phyloP scores from a whole-genome alignment of 2,888 invertebrate genomes.

The Anagyrus pseudococci region DNA sequence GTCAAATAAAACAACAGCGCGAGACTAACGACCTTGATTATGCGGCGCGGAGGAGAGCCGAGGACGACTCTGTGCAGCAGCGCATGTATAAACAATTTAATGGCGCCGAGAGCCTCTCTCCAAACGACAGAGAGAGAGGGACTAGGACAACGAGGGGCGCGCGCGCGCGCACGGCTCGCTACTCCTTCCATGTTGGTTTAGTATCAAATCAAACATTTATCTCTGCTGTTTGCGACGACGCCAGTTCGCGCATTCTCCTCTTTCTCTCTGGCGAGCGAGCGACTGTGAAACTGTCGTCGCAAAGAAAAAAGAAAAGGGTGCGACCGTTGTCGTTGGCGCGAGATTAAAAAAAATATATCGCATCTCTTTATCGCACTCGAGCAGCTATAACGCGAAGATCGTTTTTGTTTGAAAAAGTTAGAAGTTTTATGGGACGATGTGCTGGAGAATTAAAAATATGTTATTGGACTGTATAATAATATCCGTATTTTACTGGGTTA shows the following conservation, averaged over 20 bases:
- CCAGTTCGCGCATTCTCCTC: not conserved
- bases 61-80: not conserved
- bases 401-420: too few relatives aligned
- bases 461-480: too few relatives aligned
- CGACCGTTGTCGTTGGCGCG: too few relatives aligned
- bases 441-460: too few relatives aligned
- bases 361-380: too few relatives aligned
- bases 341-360: too few relatives aligned
- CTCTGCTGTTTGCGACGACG: slow-evolving; percentile 7
- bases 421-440: too few relatives aligned
- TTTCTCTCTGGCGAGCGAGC: too few relatives aligned
- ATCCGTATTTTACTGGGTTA: too few relatives aligned
- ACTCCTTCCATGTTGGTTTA: slow-evolving; percentile 14
- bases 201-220: slow-evolving; percentile 30
- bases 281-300: too few relatives aligned
- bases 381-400: too few relatives aligned
- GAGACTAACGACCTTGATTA: slow-evolving; percentile 6
- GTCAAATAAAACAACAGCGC: not conserved
- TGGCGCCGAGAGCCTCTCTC: not conserved
- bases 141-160: not conserved
- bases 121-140: not conserved
- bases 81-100: slow-evolving; percentile 15
- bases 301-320: not conserved
- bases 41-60: too few relatives aligned
- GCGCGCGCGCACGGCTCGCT: not conserved